Evolutionary conservation across 2,888 invertebrate genomes (phyloP), one percentile per base, ranked within the genome.

Genomic region (Balanococcus diminutus): DNA sequence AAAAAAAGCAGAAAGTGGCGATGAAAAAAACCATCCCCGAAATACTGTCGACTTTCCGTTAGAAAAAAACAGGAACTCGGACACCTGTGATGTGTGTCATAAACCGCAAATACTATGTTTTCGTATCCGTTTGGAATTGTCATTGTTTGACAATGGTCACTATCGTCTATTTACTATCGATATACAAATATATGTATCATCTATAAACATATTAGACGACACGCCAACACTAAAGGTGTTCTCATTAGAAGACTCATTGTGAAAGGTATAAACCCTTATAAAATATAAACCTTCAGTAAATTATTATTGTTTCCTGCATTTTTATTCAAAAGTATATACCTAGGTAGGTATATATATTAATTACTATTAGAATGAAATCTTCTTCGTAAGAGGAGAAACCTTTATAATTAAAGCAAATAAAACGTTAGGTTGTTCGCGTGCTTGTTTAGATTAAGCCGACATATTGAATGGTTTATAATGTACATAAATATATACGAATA

Each of bases 341-440:
- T 8, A 6, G 36, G 11, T 56, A 56, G 8, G 11, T 5, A 32
- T 75, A 28, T 19, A 28, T 67, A 75, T 36, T 75, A 75, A 75
- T 75, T 75, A 75, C 36, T 19, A 75, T 75, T 75, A 32, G 75
- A 67, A 67, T 2, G 32, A 75, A 36, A 36, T n/a, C n/a, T n/a
- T n/a, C n/a, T n/a, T n/a, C n/a, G n/a, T 3, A 36, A 72, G 6
- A 31, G 31, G 31, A 72, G n/a, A 72, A 75, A 19, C 32, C 75
- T 75, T 75, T 36, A 36, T 36, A 75, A 75, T 75, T 75, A 75
- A 75, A 75, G 36, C 75, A 56, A 56, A 56, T 46, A 46, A 46
- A 46, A 56, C 19, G 19, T 56, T 8, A 56, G 56, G 56, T 56
- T 5, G 56, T n/a, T 56, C 56, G 75, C 75, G 31, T 75, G 36